Conservation (phyloP, 2,113 vertebrate genomes). For the Phalacrocorax pelagicus region DNA sequence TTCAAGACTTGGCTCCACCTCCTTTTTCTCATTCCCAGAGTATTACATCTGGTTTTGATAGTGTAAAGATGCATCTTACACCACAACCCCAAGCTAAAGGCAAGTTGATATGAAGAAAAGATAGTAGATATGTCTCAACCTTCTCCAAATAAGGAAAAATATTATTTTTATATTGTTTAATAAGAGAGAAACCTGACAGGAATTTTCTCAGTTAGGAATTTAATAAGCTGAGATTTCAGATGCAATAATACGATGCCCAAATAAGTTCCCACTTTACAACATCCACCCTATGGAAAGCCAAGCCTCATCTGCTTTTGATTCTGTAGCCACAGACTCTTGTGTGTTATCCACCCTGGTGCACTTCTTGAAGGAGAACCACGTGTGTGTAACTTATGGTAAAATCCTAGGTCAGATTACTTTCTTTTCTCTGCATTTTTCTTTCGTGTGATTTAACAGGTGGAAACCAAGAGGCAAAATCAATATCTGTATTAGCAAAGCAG, state of each 20-base stretch:
- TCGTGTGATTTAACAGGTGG: neutral
- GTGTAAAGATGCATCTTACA: neutral
- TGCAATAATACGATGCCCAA: neutral
- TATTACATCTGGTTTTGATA: neutral
- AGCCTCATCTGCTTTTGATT: neutral
- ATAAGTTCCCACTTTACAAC: neutral
- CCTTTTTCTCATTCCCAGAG: neutral
- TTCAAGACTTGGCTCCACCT: neutral
- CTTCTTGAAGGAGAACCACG: neutral
- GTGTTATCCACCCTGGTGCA: too few relatives aligned
- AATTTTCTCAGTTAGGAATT: neutral
- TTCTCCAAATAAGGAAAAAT: neutral
- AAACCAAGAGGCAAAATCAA: neutral
- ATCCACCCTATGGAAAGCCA: neutral
- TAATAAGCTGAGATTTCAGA: neutral
- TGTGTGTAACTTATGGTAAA: accelerated
- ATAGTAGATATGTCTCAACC: neutral
- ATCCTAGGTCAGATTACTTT: neutral
- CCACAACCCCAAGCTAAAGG: neutral
- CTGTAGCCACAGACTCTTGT: neutral
- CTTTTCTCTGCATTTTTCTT: neutral
- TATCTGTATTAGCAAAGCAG: neutral
- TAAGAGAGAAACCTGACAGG: neutral
- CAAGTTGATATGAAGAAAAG: neutral
- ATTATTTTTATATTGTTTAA: neutral